Evolutionary conservation across 2,888 invertebrate genomes (phyloP).

Genomic region (Thereva unica): DNA sequence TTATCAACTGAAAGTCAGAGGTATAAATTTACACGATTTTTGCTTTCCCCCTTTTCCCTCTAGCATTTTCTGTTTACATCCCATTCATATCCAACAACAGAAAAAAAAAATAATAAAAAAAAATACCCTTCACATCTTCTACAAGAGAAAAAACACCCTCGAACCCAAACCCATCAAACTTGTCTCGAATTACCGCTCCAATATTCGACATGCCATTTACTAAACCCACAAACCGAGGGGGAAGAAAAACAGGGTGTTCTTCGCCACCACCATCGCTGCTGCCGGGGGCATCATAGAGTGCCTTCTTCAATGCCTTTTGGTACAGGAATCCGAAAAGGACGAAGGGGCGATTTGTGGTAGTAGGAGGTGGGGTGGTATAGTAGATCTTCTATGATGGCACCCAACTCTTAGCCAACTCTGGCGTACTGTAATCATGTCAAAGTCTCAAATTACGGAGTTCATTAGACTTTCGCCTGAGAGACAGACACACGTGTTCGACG

Average conservation of each 20-base stretch:
- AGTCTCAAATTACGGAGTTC: slow-evolving; percentile 35
- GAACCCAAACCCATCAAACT: slow-evolving; percentile 24
- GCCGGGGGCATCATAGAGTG: background rate
- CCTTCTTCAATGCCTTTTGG: background rate
- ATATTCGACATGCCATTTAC: background rate
- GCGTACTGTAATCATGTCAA: slow-evolving; percentile 31
- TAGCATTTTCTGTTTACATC: slow-evolving; percentile 22
- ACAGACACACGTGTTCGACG: slow-evolving; percentile 23
- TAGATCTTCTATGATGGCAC: no score
- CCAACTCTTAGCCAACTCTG: background rate
- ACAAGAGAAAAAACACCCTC: no score
- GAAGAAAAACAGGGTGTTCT: background rate
- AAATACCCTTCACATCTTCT: no score
- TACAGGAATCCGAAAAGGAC: slow-evolving; percentile 1
- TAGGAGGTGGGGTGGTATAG: no score
- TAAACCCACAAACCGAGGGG: background rate
- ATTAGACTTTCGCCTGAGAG: slow-evolving; percentile 22
- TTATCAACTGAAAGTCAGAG: slow-evolving; percentile 31
- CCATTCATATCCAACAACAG: slow-evolving; percentile 16
- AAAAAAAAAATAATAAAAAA: no score
- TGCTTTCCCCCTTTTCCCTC: slow-evolving; percentile 19
- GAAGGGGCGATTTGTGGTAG: background rate
- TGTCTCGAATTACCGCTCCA: slow-evolving; percentile 26
- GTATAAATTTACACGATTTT: slow-evolving; percentile 30
- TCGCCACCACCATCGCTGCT: background rate